Base-by-base conservation (phyloP, 2,888 invertebrate genomes). In the Chalcosyrphus nemorum region DNA sequence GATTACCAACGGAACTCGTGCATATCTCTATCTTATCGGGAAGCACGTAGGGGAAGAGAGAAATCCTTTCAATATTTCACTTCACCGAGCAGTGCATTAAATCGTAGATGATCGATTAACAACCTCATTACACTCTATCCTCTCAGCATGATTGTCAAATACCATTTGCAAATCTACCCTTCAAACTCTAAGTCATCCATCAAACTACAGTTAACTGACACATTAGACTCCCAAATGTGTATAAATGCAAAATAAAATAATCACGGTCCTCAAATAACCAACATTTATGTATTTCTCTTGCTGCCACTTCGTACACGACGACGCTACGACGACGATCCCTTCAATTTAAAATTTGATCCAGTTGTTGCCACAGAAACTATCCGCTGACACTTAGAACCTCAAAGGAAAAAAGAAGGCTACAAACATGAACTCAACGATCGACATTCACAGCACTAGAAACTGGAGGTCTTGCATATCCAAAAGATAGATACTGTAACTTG, bases 341-440 rank as follows among this genome's bases (percentile, higher is more conserved):
- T 72, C n/a, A 75, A 38, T 70, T 71, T 80, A 75, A 57, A 65
- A 75, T 66, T 80, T 75, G 84, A 84, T 84, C 70, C 52, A 80
- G 59, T 80, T 84, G 65, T 75, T 80, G 47, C 41, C 56, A 43
- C 50, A 63, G 52, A 54, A 68, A 63, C 4, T 57, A 70, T 65
- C 50, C 80, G 84, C 74, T 84, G 80, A 84, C 80, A 84, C 80
- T 61, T 78, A 70, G 78, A 84, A 80, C 65, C 74, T 32, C 35
- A 17, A 32, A 56, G 70, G 27, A 61, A 41, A 59, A 59, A 65
- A 21, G 59, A 68, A 65, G 15, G 43, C 65, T 13, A 27, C 19
- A 76, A n/a, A 57, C 41, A 61, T 43, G 19, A 52, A 54, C 59
- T 52, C 35, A 19, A 35, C 59, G 21, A 59, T 45, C 52, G 43